These are phyloP conservation scores for Glaucopsyche alexis DNA, from an alignment of 2,888 invertebrate species.

Conservation along the genomic window DNA sequence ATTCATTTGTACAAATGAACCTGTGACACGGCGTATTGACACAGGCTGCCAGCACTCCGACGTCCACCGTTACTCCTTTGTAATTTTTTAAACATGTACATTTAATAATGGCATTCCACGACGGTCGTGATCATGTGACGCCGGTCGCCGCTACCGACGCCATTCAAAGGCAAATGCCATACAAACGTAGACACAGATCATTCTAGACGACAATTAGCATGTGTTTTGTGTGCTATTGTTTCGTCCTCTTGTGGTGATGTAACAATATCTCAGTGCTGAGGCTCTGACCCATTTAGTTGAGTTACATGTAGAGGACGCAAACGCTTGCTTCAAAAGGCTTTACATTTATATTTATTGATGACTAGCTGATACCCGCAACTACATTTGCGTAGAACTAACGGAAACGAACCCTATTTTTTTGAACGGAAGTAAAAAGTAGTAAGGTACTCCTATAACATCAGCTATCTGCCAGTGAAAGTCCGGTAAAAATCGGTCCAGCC, in stretches of 20 bases:
- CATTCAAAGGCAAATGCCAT: conserved; percentile 47
- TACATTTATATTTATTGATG: background rate
- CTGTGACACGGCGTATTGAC: background rate
- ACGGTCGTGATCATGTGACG: conserved; percentile 21
- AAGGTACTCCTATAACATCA: no score
- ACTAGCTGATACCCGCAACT: no score
- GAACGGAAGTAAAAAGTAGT: no score
- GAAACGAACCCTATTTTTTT: background rate
- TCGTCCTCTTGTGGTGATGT: conserved; percentile 33
- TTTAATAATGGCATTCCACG: conserved; percentile 22
- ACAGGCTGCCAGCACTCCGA: background rate
- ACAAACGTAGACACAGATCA: conserved; percentile 40
- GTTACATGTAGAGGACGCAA: conserved; percentile 14
- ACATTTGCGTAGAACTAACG: no score
- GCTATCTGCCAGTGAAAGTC: no score
- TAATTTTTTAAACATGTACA: conserved; percentile 20
- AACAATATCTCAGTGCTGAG: no score
- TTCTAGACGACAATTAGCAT: conserved; percentile 41
- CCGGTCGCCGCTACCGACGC: conserved; percentile 36
- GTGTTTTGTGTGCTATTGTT: conserved; percentile 40
- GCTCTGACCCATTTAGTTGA: conserved; percentile 28
- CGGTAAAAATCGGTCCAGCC: no score
- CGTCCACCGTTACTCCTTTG: conserved; percentile 5
- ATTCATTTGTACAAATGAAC: background rate
- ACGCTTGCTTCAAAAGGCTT: background rate